These are phyloP conservation scores for Dilophus febrilis DNA, from an alignment of 2,888 invertebrate genomes.

Conservation along the genomic window DNA sequence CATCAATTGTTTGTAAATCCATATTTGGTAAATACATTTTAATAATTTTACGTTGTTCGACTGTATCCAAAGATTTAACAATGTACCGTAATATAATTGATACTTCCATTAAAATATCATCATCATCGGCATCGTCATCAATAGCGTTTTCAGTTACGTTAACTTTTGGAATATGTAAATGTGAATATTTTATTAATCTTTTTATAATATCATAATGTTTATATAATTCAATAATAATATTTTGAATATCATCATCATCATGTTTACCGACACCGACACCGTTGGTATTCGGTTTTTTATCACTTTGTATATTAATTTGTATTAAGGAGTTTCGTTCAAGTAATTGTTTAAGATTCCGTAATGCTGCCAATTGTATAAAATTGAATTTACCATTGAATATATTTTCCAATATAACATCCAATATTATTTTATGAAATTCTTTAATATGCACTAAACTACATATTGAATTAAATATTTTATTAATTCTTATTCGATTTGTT, in stretches of 20 bases:
- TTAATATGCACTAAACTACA: conserved; percentile 2
- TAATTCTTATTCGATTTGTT: too few species aligned
- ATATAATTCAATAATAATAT: conserved; percentile 22
- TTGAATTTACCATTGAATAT: conserved; percentile 10
- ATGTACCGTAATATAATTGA: conserved; percentile 30
- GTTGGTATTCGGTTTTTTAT: too few species aligned
- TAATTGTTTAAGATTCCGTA: conserved; percentile 21
- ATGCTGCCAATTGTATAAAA: conserved; percentile 13
- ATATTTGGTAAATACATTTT: conserved; percentile 26
- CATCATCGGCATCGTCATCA: conserved; percentile 4
- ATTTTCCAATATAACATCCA: conserved; percentile 6
- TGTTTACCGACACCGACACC: too few species aligned
- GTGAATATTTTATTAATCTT: conserved; percentile 19
- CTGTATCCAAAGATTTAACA: conserved; percentile 25
- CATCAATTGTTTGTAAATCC: conserved; percentile 18
- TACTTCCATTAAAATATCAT: conserved; percentile 24
- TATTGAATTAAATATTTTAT: conserved; percentile 5
- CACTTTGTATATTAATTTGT: too few species aligned
- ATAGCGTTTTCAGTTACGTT: too few species aligned
- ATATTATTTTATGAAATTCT: conserved; percentile 5
- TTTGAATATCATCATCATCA: conserved; percentile 8
- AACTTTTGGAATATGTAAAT: too few species aligned
- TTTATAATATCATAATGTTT: conserved; percentile 28
- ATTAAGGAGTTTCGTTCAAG: too few species aligned
- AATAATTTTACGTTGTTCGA: conserved; percentile 31